Evolutionary conservation across 2,113 vertebrate species (phyloP), one percentile per base, ranked within the genome.

Genomic region (Pachypanchax playfairii): DNA sequence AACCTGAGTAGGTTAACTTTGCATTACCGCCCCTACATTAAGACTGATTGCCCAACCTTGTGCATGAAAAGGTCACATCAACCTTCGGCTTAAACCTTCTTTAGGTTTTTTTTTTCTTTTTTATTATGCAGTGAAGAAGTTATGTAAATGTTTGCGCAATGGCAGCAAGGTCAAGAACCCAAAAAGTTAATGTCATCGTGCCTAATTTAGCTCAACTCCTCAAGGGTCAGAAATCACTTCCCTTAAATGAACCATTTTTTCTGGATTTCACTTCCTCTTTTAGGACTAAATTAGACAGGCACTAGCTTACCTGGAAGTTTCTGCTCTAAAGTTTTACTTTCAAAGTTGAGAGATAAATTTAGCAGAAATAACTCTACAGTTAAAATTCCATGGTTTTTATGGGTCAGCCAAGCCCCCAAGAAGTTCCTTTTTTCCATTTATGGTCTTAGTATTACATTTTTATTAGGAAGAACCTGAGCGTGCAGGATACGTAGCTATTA

Each of bases 61-160:
- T 73, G 44, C 59, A 61, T 71, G 83, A 84, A 91, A 89, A 89
- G 88, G 84, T 90, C 86, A 85, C 48, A 41, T 84, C 86, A 88
- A 90, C 87, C 84, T 87, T 84, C 80, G 83, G 79, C 75, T 86
- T 78, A 85, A 77, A 55, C 63, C 65, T 22, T 56, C 64, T 60
- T 48, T 35, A 22, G 28, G 25, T 67, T 61, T 46, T 54, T 43
- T 67, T 53, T 47, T 26, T 49, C 25, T 62, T 50, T 42, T 31
- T 57, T 51, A 47, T 65, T 67, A 54, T 55, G 31, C 20, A 20
- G 29, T 38, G 60, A 64, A 28, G 56, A 46, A 38, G 31, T 56
- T 39, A 60, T 73, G 60, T 77, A 66, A 79, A 74, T 83, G 75
- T 84, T 80, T 39, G 64, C 44, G 14, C 65, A 70, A 63, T 56